A percentile compares a stretch with the other conserved stretches of the same genome.
Evolutionary conservation across 2,797 vertebrate genomes (phyloP).

Genomic region (Sebastes wilsoni): DNA sequence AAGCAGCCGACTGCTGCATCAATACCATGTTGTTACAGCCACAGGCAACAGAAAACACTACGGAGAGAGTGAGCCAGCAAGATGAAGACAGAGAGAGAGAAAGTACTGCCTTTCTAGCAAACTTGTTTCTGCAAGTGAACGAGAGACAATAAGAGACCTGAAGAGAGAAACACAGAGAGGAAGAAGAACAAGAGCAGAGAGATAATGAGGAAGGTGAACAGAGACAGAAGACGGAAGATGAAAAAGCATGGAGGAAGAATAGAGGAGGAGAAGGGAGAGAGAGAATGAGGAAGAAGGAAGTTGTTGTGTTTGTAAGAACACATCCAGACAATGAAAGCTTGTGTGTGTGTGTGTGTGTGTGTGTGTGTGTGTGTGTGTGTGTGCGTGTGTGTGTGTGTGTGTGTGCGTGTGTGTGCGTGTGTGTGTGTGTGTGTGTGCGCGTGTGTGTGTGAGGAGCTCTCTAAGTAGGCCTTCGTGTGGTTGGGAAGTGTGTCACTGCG

Average conservation of each 20-base stretch:
- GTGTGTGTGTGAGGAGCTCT: neutral
- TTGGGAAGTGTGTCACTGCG: slow-evolving; percentile 9
- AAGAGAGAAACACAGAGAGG: neutral
- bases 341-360: neutral
- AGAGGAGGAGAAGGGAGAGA: neutral
- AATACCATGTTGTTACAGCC: slow-evolving; percentile 37
- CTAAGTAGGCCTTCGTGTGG: neutral
- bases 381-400: neutral
- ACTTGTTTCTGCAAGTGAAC: neutral
- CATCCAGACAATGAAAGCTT: neutral
- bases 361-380: neutral
- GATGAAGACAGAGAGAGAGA: neutral
- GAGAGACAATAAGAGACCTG: neutral
- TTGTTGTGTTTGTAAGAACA: neutral
- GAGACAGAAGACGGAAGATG: neutral
- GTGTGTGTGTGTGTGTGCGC: neutral
- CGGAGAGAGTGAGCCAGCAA: neutral
- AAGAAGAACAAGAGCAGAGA: neutral
- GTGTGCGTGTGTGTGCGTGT: neutral
- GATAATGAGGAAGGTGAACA: neutral
- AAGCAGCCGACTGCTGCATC: slow-evolving; percentile 46
- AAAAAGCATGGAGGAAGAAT: neutral
- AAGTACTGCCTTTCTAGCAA: neutral
- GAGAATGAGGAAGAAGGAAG: neutral
- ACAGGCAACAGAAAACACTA: slow-evolving; percentile 34